Conservation (phyloP, 1,140 invertebrate genomes). For the Heliconius hewitsoni region DNA sequence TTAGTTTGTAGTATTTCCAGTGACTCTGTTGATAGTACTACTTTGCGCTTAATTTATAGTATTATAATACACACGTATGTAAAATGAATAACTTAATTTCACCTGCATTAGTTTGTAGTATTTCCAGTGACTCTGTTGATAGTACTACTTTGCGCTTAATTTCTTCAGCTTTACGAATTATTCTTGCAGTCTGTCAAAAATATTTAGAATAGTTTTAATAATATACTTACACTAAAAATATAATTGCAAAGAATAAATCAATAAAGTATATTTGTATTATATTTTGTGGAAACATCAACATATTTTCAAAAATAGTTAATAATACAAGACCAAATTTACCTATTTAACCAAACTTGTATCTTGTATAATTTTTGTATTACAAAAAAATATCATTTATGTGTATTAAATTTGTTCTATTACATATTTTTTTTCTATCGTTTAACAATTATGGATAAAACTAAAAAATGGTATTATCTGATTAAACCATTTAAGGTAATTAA, state of each 20-base stretch:
- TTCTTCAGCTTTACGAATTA: conserved; percentile 65
- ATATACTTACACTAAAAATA: neutral
- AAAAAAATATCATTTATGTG: no score
- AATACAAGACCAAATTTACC: no score
- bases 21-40: conserved; percentile 25
- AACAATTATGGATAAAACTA: no score
- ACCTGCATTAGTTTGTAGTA: conserved; percentile 17
- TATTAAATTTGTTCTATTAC: no score
- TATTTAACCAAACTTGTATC: no score
- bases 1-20: neutral
- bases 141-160: conserved; percentile 55
- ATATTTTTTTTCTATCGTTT: no score
- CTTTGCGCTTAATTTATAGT: conserved; percentile 57
- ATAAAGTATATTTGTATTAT: no score
- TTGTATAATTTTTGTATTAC: no score
- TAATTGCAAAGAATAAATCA: neutral
- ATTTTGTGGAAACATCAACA: no score
- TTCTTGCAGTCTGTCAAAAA: conserved; percentile 43
- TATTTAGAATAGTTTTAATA: neutral
- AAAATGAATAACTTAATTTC: conserved; percentile 4
- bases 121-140: conserved; percentile 15
- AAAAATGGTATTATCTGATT: no score
- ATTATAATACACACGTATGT: neutral
- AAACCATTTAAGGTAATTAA: neutral
- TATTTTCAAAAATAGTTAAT: no score